Base-by-base conservation (phyloP, 2,888 invertebrate genomes). In the Scaptomyza polygonia region DNA sequence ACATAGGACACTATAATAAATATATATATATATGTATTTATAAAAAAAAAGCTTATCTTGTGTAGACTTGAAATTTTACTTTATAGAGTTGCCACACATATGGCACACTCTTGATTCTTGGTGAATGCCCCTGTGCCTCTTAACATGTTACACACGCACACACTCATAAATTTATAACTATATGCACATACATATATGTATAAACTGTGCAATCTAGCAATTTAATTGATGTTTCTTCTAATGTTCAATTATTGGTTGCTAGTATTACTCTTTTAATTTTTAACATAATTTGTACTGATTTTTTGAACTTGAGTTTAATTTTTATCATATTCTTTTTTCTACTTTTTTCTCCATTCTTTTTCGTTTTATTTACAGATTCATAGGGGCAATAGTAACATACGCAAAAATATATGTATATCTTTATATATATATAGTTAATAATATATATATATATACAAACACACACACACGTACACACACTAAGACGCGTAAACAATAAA, bases 301-400 rank as follows among this genome's bases (percentile, higher is more conserved):
- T 45, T 52, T 30, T 36, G 2, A 27, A 36, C 51, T 45, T 54
- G 34, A 11, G 63, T 67, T 62, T 52, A 45, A 67, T 64, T 71
- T 66, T 36, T 70, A 72, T 71, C 14, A 5, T 53, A 57, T 76
- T 48, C 25, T 70, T 67, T 67, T 64, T 57, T 21, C 21, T 21
- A n/a, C 36, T 51, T 64, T 68, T 56, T 45, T 57, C 18, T 27
- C n/a, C 25, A 25, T 44, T 44, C 14, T 25, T 27, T 53, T 76
- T 43, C 32, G n/a, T 63, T 72, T 88, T 79, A 77, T 65, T 87
- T 84, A 68, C 84, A 84, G 84, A 84, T 88, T 88, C 84, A 86
- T 84, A 84, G 84, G 88, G 88, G 79, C 83, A 88, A 77, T 77
- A 88, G 71, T 69, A 82, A 76, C 67, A 84, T 69, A 84, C 68